Evolutionary conservation across 2,888 invertebrate genomes (phyloP).

Genomic region (Netelia inedita): DNA sequence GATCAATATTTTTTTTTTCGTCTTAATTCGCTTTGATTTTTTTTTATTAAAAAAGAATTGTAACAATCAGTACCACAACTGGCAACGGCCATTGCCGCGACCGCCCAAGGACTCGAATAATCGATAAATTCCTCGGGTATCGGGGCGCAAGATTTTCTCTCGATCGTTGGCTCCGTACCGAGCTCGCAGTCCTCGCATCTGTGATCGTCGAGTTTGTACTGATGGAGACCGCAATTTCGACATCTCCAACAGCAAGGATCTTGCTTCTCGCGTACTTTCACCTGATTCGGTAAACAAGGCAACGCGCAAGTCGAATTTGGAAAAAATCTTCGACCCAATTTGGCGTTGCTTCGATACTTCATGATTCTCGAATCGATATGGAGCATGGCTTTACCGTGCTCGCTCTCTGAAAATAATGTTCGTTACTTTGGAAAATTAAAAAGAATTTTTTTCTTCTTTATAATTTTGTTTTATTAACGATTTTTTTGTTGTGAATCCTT

Average conservation of each 20-base stretch:
- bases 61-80: conserved; percentile 75
- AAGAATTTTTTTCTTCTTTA: background rate
- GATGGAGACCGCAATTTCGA: conserved; percentile 84
- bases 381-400: conserved; percentile 79
- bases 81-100: conserved; percentile 85
- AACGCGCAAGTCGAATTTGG: conserved; percentile 85
- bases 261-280: conserved; percentile 83
- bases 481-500: conserved; percentile 65
- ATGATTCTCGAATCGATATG: conserved; percentile 80
- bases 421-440: background rate
- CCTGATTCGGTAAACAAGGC: conserved; percentile 82
- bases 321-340: conserved; percentile 76
- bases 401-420: conserved; percentile 77
- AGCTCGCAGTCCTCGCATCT: conserved; percentile 85
- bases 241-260: conserved; percentile 87
- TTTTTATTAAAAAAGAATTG: background rate
- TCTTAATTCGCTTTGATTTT: background rate
- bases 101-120: conserved; percentile 85
- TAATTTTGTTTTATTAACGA: background rate
- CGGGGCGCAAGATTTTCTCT: conserved; percentile 82
- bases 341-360: conserved; percentile 78
- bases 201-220: conserved; percentile 84
- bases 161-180: conserved; percentile 82
- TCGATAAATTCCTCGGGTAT: conserved; percentile 85
- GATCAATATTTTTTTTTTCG: background rate